Evolutionary conservation across 2,113 vertebrate species (phyloP).

Genomic region (Oreocharis arfaki): DNA sequence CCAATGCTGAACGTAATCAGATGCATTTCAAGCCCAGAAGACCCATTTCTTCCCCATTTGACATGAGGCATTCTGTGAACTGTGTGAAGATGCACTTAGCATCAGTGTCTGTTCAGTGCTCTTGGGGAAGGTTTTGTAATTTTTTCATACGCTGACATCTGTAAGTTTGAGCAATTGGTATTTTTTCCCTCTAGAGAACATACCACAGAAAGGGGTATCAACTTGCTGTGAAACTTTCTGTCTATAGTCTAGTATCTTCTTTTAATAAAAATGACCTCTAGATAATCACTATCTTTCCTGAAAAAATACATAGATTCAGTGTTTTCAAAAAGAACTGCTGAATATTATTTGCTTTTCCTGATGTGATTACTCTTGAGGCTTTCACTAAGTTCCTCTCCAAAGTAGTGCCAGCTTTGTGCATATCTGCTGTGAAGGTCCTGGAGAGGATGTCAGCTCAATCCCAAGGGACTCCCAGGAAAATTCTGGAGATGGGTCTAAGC

Average conservation of each 20-base stretch:
- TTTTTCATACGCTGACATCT: background rate
- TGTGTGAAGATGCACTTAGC: background rate
- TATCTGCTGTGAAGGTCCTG: background rate
- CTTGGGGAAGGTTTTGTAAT: background rate
- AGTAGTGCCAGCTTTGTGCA: background rate
- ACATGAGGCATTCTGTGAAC: background rate
- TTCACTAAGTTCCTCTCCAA: background rate
- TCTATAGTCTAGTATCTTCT: background rate
- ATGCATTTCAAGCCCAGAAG: background rate
- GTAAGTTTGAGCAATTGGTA: background rate
- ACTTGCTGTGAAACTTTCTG: background rate
- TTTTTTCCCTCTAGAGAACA: background rate
- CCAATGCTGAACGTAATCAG: background rate
- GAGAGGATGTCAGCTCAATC: background rate
- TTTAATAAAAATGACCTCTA: background rate
- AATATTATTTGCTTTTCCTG: background rate
- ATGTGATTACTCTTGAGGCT: background rate
- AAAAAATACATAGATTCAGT: background rate
- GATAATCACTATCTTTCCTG: background rate
- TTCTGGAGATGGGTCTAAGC: background rate
- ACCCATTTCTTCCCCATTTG: background rate
- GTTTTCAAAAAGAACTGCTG: background rate
- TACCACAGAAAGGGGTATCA: background rate
- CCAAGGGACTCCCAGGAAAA: background rate
- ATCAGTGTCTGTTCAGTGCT: background rate